phyloP scores from a whole-genome alignment of 2,797 vertebrate species.

The Cephalopachus bancanus region DNA sequence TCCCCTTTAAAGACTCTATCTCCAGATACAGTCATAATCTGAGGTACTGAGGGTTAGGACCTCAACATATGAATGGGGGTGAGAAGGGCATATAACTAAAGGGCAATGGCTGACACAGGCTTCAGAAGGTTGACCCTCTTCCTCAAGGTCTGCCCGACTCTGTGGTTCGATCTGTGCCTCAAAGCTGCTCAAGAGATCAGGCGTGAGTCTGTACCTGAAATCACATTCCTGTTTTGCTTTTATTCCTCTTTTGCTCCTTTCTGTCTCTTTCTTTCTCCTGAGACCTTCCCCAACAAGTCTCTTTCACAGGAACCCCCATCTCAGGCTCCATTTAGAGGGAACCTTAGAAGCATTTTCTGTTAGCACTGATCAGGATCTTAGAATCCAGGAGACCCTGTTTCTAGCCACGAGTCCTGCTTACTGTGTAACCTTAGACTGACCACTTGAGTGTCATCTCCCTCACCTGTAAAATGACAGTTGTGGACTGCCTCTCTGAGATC shows the following conservation, averaged over 20 bases:
- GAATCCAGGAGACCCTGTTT: background rate
- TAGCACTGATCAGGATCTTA: background rate
- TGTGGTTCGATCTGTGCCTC: too few species aligned
- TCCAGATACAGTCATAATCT: background rate
- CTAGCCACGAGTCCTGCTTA: background rate
- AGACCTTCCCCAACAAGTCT: background rate
- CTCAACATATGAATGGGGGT: background rate
- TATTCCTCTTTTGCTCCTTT: background rate
- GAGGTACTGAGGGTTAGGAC: background rate
- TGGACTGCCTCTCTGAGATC: background rate
- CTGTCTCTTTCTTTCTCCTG: background rate
- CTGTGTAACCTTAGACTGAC: background rate
- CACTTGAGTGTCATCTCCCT: background rate
- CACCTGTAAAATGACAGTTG: background rate
- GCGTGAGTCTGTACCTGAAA: background rate
- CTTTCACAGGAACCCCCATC: background rate
- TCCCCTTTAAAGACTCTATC: background rate
- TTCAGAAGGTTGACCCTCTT: background rate
- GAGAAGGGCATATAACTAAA: background rate
- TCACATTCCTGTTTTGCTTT: background rate
- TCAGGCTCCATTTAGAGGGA: background rate
- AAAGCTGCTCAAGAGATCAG: too few species aligned
- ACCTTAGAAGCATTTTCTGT: background rate
- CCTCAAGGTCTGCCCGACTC: background rate
- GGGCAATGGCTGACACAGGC: rapidly evolving